Conservation (phyloP, 2,797 vertebrate species). For the Sebastes oblongus region DNA sequence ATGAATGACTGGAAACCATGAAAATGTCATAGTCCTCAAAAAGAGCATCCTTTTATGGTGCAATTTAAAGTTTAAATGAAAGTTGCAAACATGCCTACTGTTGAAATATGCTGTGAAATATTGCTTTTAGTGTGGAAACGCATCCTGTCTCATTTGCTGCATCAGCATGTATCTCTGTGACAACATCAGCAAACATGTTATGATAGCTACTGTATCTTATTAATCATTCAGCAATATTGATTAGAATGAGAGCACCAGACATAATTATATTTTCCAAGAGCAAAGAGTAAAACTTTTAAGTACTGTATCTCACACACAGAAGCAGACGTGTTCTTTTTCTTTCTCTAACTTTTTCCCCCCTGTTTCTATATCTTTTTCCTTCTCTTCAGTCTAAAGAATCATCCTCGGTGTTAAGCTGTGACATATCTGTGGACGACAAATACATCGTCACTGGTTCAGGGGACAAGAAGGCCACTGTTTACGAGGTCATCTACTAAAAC, state of each 20-base stretch:
- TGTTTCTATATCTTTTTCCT: not conserved
- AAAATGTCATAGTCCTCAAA: not conserved
- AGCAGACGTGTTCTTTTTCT: not conserved
- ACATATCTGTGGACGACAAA: constrained; percentile 88
- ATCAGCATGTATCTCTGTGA: constrained; percentile 1
- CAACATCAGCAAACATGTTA: not conserved
- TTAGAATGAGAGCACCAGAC: not conserved
- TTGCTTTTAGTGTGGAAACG: not conserved
- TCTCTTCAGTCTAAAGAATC: constrained; percentile 85
- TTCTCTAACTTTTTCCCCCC: not conserved
- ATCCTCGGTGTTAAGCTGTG: constrained; percentile 86
- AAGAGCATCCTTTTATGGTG: not conserved
- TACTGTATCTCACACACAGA: not conserved
- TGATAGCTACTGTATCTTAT: not conserved
- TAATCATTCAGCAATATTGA: not conserved
- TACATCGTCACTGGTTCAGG: constrained; percentile 89
- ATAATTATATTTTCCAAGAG: not conserved
- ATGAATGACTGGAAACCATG: not conserved
- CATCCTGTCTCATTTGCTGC: not conserved
- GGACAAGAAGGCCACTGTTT: constrained; percentile 89
- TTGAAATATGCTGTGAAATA: not conserved
- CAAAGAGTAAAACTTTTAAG: not conserved
- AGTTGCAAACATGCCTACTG: not conserved
- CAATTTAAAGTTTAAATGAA: not conserved
- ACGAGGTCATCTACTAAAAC: constrained; percentile 86